phyloP scores from a whole-genome alignment of 2,888 invertebrate species.

The Aelia acuminata region DNA sequence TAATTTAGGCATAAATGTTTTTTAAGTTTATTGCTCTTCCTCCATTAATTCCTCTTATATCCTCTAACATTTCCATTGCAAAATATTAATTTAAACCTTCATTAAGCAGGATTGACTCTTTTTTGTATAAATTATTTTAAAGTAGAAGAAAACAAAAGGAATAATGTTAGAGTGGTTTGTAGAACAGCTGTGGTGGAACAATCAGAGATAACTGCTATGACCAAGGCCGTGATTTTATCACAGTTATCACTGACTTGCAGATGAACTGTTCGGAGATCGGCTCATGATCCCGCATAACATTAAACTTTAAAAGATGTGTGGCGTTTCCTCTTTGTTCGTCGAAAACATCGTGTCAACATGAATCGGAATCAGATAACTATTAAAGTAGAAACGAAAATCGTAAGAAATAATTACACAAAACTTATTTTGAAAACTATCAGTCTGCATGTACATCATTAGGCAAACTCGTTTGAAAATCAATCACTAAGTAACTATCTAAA shows the following conservation, averaged over 20 bases:
- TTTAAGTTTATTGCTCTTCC: no score
- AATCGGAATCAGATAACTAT: background rate
- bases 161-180: background rate
- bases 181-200: background rate
- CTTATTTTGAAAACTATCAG: no score
- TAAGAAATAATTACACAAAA: no score
- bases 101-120: no score
- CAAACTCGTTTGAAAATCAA: no score
- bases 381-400: background rate
- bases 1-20: no score
- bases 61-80: no score
- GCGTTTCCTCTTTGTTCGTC: background rate
- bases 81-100: no score
- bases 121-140: no score
- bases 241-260: slow-evolving; percentile 27
- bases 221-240: slow-evolving; percentile 27
- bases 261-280: slow-evolving; percentile 16
- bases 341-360: slow-evolving; percentile 3
- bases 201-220: background rate
- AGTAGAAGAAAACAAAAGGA: background rate
- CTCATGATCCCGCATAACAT: slow-evolving; percentile 9
- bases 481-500: no score
- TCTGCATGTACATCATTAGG: no score
- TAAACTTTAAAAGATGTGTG: background rate
- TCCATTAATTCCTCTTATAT: no score